Conservation (phyloP, 2,113 vertebrate species). For the Solea senegalensis region DNA sequence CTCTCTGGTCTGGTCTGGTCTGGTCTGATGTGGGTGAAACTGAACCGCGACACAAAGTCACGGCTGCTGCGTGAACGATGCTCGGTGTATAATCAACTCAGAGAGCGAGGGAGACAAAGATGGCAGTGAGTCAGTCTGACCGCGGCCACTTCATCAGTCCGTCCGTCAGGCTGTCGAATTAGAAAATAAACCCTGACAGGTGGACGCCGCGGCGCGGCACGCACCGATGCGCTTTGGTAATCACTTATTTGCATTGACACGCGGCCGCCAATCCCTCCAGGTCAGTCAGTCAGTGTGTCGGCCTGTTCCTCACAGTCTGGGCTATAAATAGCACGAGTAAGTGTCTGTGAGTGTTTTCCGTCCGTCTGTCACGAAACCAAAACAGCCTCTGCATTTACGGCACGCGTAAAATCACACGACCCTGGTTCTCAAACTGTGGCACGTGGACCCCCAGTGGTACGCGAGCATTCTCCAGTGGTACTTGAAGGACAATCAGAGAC, state of each 20-base stretch:
- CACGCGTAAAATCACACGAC: slow-evolving; percentile 3
- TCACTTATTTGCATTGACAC: not conserved
- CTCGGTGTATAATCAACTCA: not conserved
- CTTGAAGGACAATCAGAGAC: too few species aligned
- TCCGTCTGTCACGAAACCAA: slow-evolving; percentile 43
- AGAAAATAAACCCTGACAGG: not conserved
- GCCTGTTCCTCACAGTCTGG: not conserved
- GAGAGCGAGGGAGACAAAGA: not conserved
- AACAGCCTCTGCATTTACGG: slow-evolving; percentile 37
- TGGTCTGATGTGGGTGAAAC: not conserved
- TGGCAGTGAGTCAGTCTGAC: not conserved
- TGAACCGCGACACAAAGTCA: not conserved
- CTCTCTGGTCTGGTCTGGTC: not conserved
- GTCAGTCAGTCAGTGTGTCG: not conserved
- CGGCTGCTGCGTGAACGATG: not conserved
- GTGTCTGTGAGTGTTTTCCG: slow-evolving; percentile 40
- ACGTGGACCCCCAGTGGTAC: too few species aligned
- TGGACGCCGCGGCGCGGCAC: not conserved
- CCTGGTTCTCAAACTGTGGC: too few species aligned
- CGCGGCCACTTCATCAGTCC: not conserved
- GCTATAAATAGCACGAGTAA: slow-evolving; percentile 52
- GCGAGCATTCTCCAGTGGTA: too few species aligned
- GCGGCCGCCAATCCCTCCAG: not conserved
- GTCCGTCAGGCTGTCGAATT: not conserved
- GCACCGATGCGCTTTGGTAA: not conserved